Evolutionary conservation across 2,113 vertebrate genomes (phyloP).

Genomic region (Lonchura striata): DNA sequence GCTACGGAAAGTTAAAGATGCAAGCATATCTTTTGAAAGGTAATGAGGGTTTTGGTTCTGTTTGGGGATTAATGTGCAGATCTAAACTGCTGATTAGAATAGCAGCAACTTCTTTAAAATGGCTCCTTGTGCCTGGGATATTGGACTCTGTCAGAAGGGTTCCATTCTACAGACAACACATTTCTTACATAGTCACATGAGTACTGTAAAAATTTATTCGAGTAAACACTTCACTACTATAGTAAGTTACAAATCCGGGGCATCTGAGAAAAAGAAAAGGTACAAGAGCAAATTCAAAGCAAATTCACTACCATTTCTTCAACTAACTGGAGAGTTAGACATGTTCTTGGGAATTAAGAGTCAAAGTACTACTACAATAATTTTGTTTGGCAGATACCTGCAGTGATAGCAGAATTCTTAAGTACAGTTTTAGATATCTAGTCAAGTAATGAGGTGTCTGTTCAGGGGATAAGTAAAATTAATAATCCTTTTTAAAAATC

Average conservation of each 20-base stretch:
- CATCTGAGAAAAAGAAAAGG: not conserved
- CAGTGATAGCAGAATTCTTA: not conserved
- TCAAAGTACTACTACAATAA: not conserved
- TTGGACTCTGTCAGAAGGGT: not conserved
- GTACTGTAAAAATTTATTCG: not conserved
- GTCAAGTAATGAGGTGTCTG: not conserved
- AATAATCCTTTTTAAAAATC: not conserved
- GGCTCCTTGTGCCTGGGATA: not conserved
- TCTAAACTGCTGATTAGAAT: not conserved
- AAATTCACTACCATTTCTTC: not conserved
- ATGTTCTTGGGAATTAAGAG: not conserved
- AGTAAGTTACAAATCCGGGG: not conserved
- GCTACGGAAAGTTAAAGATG: constrained; percentile 86
- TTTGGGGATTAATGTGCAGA: not conserved
- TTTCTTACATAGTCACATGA: not conserved
- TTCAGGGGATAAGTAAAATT: not conserved
- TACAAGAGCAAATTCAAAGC: not conserved
- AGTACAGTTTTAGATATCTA: not conserved
- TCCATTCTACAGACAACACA: not conserved
- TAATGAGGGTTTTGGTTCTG: constrained; percentile 49
- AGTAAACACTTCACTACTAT: not conserved
- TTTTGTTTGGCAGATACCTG: not conserved
- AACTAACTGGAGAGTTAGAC: not conserved
- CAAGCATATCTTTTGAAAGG: constrained; percentile 90
- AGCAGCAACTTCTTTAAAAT: not conserved